Conservation (phyloP, 2,888 invertebrate species). For the Schizaphis graminum region DNA sequence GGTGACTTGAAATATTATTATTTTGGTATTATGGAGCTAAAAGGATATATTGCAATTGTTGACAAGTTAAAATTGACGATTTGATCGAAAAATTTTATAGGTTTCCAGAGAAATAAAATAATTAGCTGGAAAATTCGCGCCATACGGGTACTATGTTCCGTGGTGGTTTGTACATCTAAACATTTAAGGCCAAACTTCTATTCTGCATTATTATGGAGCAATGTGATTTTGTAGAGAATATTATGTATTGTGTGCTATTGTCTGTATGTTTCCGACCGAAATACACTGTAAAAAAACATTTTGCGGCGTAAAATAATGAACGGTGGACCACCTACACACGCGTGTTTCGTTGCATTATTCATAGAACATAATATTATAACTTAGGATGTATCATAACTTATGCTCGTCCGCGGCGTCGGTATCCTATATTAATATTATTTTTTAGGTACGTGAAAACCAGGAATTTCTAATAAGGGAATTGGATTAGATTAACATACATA, state of each 20-base stretch:
- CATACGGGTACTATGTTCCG: neutral
- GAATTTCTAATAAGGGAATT: neutral
- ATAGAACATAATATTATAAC: neutral
- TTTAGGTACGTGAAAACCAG: neutral
- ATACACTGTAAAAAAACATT: neutral
- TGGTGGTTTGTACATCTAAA: neutral
- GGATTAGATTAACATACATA: neutral
- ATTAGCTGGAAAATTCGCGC: too few species aligned
- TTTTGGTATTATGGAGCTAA: neutral
- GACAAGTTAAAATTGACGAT: neutral
- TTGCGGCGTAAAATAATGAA: neutral
- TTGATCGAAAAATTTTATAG: neutral
- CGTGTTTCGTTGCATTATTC: slow-evolving; percentile 39
- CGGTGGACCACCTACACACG: neutral
- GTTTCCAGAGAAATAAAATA: neutral
- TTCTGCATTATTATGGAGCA: neutral
- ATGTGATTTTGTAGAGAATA: neutral
- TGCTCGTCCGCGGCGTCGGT: neutral
- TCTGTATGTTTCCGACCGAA: neutral
- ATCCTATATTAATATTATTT: neutral
- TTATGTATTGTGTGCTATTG: neutral
- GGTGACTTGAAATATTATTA: neutral
- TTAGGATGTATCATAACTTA: slow-evolving; percentile 13
- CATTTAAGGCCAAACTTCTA: neutral
- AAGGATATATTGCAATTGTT: neutral